phyloP scores from a whole-genome alignment of 2,113 vertebrate species.

The Boulengeromyrus knoepffleri region DNA sequence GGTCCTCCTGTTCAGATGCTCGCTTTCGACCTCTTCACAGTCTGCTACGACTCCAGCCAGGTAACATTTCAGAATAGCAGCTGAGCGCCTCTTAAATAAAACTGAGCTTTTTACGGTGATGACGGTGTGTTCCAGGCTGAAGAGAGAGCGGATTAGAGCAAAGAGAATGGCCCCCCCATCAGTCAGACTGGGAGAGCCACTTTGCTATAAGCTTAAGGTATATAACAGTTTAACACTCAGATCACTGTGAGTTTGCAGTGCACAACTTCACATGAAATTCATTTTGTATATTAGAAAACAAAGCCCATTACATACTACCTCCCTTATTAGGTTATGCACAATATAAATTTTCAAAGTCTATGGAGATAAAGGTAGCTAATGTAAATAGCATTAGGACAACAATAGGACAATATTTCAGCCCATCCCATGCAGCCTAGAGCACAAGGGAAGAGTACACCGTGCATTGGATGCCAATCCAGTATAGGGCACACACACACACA shows the following conservation, averaged over 20 bases:
- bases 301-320: neutral
- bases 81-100: neutral
- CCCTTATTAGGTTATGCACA: neutral
- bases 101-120: neutral
- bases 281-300: neutral
- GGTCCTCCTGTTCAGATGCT: neutral
- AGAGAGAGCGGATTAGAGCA: neutral
- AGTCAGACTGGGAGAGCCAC: neutral
- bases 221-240: neutral
- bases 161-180: neutral
- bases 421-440: neutral
- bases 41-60: neutral
- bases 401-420: neutral
- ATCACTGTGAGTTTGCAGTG: neutral
- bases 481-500: neutral
- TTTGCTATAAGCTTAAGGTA: neutral
- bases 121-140: neutral
- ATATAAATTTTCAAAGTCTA: neutral
- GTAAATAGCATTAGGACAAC: neutral
- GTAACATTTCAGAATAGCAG: neutral
- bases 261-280: neutral
- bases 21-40: neutral
- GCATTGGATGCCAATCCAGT: no score
- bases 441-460: neutral
- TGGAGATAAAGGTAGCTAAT: neutral